Evolutionary conservation across 2,797 vertebrate genomes (phyloP), one percentile per base, ranked within the genome.

Genomic region (Simalia tracyae): DNA sequence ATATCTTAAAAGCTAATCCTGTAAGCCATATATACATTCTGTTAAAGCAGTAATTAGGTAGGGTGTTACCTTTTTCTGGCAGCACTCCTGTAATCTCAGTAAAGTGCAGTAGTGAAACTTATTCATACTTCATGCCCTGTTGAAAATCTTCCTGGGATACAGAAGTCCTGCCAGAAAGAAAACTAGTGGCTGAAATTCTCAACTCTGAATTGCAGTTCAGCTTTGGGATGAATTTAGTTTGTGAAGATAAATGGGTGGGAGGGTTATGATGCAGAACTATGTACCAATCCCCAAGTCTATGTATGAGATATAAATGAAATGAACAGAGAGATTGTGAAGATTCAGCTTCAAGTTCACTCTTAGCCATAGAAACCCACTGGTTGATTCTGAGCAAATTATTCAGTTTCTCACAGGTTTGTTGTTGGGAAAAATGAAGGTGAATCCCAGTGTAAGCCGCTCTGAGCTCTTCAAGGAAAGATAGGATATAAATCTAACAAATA

Each of bases 1-100:
- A 3, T 72, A 68, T 10, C 2, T 87, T 57, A 72, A 50, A 87
- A 72, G 2, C 26, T 66, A 68, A 91, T 28, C n/a, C 31, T 26
- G 66, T 86, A 91, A 68, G 50, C 84, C 50, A n/a, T 42, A 31
- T 42, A 86, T 91, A 86, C 26, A 91, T 12, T 68, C 57, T 87
- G 5, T 31, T 57, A 66, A 64, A 85, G 28, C 81, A 76, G 22
- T 31, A 60, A 76, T 86, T 91, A 91, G 61, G 56, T 61, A 46
- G 26, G 66, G n/a, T 68, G 50, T 17, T 87, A 87, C 64, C 15
- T 90, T 63, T 66, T 86, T 31, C 90, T 86, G 46, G 17, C 54
- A 60, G 26, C 57, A 50, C 57, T 60, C 66, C 1, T 61, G 15
- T 87, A 17, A 24, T 68, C 26, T 90, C 19, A 60, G 9, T 61